These are phyloP conservation scores for Peromyscus eremicus DNA, from an alignment of 2,797 vertebrate species.

Conservation along the genomic window DNA sequence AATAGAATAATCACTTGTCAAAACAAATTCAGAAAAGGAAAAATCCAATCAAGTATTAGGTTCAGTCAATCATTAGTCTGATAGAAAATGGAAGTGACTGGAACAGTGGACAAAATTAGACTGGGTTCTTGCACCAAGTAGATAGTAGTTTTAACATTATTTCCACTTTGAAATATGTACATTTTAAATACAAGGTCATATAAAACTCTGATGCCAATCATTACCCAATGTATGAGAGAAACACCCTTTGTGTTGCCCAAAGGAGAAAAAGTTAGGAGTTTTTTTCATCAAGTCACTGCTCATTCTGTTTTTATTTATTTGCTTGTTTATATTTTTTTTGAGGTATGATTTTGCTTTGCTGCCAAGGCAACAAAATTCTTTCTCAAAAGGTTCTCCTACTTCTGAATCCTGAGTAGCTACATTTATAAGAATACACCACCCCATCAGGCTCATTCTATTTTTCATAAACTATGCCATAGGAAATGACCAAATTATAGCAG, in stretches of 20 bases:
- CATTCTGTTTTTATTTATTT: background rate
- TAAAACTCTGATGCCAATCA: background rate
- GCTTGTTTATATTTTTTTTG: background rate
- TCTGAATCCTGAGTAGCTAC: background rate
- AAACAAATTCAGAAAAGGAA: slow-evolving; percentile 74
- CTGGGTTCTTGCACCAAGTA: background rate
- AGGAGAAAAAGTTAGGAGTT: background rate
- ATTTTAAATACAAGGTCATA: slow-evolving; percentile 17
- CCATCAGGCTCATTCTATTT: background rate
- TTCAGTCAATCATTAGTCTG: slow-evolving; percentile 59
- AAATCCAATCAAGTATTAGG: slow-evolving; percentile 63
- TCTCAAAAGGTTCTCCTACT: background rate
- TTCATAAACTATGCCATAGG: background rate
- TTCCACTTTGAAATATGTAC: background rate
- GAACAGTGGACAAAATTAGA: slow-evolving; percentile 18
- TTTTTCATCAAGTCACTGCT: background rate
- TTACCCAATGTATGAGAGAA: slow-evolving; percentile 26
- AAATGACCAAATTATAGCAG: slow-evolving; percentile 11
- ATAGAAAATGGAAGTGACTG: slow-evolving; percentile 55
- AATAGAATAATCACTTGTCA: slow-evolving; percentile 78
- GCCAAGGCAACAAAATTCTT: background rate
- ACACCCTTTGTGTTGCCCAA: background rate
- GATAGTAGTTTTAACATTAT: slow-evolving; percentile 49
- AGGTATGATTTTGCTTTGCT: background rate
- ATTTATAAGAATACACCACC: background rate